Evolutionary conservation across 2,888 invertebrate genomes (phyloP).

Genomic region (Agrypnus murinus): DNA sequence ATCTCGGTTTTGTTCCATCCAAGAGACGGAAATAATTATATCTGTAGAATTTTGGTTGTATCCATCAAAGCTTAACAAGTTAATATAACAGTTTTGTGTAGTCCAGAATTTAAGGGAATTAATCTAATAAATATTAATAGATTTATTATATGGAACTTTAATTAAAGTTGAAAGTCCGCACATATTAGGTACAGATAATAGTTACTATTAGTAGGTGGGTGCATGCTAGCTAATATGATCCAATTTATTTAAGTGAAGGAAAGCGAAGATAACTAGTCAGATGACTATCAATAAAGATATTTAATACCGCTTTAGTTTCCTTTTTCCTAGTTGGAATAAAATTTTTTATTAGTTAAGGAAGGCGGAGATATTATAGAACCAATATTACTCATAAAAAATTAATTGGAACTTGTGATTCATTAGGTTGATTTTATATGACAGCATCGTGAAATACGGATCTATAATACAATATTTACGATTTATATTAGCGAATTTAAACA

Average conservation of each 20-base stretch:
- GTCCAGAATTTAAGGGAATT: not conserved
- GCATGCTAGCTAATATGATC: too few relatives aligned
- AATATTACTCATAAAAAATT: constrained; percentile 1
- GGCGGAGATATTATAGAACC: not conserved
- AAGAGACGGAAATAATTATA: not conserved
- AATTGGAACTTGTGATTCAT: constrained; percentile 11
- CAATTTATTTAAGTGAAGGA: not conserved
- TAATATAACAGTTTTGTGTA: not conserved
- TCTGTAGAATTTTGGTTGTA: constrained; percentile 14
- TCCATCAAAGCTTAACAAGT: constrained; percentile 1
- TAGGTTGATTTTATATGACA: too few relatives aligned
- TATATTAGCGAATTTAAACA: too few relatives aligned
- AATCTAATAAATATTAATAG: too few relatives aligned
- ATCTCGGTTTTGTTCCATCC: not conserved
- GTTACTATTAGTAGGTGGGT: too few relatives aligned
- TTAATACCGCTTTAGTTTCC: constrained; percentile 6
- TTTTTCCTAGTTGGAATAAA: constrained; percentile 2
- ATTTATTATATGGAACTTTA: too few relatives aligned
- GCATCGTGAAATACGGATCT: too few relatives aligned
- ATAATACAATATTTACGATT: too few relatives aligned
- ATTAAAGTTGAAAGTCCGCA: too few relatives aligned
- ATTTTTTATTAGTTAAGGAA: not conserved
- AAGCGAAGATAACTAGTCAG: not conserved
- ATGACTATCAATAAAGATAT: constrained; percentile 10
- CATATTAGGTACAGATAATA: too few relatives aligned